Base-by-base conservation (phyloP, 2,888 invertebrate genomes). In the Eurytoma californica region DNA sequence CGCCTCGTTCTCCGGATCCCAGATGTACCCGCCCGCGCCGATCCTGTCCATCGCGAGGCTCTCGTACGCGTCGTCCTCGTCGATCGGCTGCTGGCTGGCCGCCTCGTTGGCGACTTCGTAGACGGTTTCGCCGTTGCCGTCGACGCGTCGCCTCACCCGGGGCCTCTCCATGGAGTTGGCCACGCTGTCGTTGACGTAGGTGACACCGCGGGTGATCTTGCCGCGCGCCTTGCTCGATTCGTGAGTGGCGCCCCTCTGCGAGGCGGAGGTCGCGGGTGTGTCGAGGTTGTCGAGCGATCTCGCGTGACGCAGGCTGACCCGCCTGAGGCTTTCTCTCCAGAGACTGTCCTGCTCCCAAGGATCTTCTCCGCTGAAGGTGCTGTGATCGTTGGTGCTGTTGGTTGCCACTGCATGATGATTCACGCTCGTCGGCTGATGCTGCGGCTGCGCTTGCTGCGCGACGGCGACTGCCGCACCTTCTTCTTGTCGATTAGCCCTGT, bases 241-340 rank as follows among this genome's bases (percentile, higher is more conserved):
- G 73, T 18, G n/a, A n/a, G 18, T 18, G 9, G 7, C 12, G 18
- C 68, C 67, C 77, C 55, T 13, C 0, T n/a, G 49, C 24, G 53
- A 20, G 87, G 90, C 3, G 87, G 83, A 83, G 90, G 89, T n/a
- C 7, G 90, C 75, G 9, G 90, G 81, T 77, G 81, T 84, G 85
- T 96, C 96, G 74, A 97, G 92, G 90, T 96, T 95, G 85, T 97
- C 96, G 91, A 96, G 92, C 0, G 96, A 96, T 73, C 95, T 92
- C 0, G 96, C 96, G 86, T 96, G 96, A 55, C 96, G 92, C 84
- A 96, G 94, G 81, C 96, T 96, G 0, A 95, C 95, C 81, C 94
- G 92, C 80, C 96, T 92, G 69, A 96, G 91, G 86, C 95, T 95
- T 86, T 96, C 96, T 76, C 95, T 92, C 96, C 96, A 96, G 49